Percentiles rank a stretch among this genome's conserved stretches.
Conservation (phyloP, 2,888 invertebrate species). For the Clunio marinus region DNA sequence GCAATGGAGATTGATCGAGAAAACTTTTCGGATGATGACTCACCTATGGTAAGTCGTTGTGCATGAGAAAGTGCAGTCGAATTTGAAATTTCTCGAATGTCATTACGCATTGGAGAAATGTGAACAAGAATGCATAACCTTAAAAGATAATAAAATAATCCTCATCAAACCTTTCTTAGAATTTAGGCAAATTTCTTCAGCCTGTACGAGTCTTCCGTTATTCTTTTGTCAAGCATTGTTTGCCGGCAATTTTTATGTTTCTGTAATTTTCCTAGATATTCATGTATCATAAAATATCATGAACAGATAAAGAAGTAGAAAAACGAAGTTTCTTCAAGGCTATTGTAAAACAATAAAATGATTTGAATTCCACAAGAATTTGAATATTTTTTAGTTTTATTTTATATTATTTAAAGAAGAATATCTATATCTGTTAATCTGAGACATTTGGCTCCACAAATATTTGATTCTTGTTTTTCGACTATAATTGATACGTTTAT, state of each 20-base stretch:
- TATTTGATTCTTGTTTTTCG: no score
- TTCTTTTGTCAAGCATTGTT: slow-evolving; percentile 11
- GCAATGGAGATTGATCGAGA: slow-evolving; percentile 31
- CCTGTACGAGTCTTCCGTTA: slow-evolving; percentile 5
- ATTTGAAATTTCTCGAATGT: no score
- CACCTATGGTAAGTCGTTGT: slow-evolving; percentile 29
- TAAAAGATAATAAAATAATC: slow-evolving; percentile 19
- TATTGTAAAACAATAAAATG: slow-evolving; percentile 1
- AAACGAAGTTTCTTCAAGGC: no score
- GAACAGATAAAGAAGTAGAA: background rate
- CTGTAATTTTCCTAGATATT: no score
- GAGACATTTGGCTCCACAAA: background rate
- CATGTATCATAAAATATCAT: slow-evolving; percentile 9
- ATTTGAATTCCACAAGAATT: background rate
- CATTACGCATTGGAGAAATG: background rate
- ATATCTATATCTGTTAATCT: background rate
- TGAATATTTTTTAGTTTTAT: no score
- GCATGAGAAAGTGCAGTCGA: background rate
- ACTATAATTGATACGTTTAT: no score
- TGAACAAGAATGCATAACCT: background rate
- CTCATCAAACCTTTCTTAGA: background rate
- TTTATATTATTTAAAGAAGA: no score
- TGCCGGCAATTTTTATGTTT: no score
- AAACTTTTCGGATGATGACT: slow-evolving; percentile 36
- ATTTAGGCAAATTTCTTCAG: background rate